A percentile compares a stretch with the other conserved stretches of the same genome.
These are phyloP conservation scores for Erannis defoliaria DNA, from an alignment of 2,888 invertebrate species.

Conservation along the genomic window DNA sequence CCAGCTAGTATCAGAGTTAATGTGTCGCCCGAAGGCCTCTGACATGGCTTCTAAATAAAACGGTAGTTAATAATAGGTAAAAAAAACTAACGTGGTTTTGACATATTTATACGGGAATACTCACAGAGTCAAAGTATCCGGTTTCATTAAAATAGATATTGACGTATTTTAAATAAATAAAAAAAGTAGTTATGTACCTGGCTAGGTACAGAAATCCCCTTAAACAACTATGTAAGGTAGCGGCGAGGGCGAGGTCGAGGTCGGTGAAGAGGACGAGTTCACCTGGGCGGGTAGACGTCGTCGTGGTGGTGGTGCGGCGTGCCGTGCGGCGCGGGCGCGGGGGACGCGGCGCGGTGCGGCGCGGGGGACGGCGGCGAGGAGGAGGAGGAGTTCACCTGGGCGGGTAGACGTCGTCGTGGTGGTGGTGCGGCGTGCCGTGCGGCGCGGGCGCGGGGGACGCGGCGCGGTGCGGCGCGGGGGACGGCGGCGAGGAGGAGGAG, in stretches of 20 bases:
- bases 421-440: constrained; percentile 54
- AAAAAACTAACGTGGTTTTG: no score
- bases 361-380: constrained; percentile 91
- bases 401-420: constrained; percentile 93
- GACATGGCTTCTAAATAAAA: no score
- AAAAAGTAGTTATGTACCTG: no score
- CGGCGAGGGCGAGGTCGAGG: neutral
- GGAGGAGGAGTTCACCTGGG: constrained; percentile 80
- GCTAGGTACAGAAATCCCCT: no score
- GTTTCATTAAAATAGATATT: no score
- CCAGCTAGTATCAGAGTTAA: no score
- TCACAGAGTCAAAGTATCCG: no score
- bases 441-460: constrained; percentile 82
- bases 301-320: constrained; percentile 86
- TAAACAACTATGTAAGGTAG: neutral
- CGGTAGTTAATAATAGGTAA: no score
- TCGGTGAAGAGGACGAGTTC: neutral
- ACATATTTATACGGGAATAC: no score
- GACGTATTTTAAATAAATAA: no score
- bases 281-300: constrained; percentile 93
- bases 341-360: constrained; percentile 89
- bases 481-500: neutral
- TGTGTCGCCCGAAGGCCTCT: no score
- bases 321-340: constrained; percentile 66
- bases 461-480: constrained; percentile 75